phyloP scores from a whole-genome alignment of 1,140 invertebrate species.

The Camponotus vicinus region DNA sequence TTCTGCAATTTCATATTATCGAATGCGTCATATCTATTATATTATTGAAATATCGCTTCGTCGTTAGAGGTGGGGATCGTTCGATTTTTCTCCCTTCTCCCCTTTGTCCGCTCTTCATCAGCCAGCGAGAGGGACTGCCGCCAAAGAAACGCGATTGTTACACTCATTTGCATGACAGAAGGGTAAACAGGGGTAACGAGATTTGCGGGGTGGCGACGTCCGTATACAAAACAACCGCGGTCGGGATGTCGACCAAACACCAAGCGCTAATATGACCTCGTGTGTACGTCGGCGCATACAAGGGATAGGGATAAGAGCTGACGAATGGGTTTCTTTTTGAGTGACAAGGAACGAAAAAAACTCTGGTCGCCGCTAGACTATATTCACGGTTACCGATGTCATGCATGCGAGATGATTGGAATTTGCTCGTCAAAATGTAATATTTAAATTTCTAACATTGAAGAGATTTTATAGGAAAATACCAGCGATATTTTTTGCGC shows the following conservation, averaged over 20 bases:
- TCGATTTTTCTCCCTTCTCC: slow-evolving; percentile 56
- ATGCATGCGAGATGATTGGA: slow-evolving; percentile 1
- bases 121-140: neutral
- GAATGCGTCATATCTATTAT: too few relatives aligned
- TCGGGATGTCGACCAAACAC: slow-evolving; percentile 79
- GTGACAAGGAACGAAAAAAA: slow-evolving; percentile 66
- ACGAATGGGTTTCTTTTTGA: slow-evolving; percentile 47
- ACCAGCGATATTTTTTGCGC: neutral
- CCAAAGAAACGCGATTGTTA: slow-evolving; percentile 73
- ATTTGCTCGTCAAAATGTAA: slow-evolving; percentile 6
- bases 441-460: slow-evolving; percentile 34
- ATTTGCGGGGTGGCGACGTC: slow-evolving; percentile 75
- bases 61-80: slow-evolving; percentile 5
- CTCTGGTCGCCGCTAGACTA: neutral
- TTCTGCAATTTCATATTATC: neutral
- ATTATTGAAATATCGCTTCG: neutral
- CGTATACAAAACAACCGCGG: slow-evolving; percentile 69
- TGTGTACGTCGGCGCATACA: slow-evolving; percentile 30
- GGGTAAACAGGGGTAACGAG: slow-evolving; percentile 80
- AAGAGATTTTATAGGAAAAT: slow-evolving; percentile 7
- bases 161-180: slow-evolving; percentile 82
- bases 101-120: slow-evolving; percentile 8
- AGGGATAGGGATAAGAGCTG: slow-evolving; percentile 9
- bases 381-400: neutral
- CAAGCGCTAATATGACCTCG: slow-evolving; percentile 69